These are phyloP conservation scores for Encarsia formosa DNA, from an alignment of 2,888 invertebrate genomes.

Conservation along the genomic window DNA sequence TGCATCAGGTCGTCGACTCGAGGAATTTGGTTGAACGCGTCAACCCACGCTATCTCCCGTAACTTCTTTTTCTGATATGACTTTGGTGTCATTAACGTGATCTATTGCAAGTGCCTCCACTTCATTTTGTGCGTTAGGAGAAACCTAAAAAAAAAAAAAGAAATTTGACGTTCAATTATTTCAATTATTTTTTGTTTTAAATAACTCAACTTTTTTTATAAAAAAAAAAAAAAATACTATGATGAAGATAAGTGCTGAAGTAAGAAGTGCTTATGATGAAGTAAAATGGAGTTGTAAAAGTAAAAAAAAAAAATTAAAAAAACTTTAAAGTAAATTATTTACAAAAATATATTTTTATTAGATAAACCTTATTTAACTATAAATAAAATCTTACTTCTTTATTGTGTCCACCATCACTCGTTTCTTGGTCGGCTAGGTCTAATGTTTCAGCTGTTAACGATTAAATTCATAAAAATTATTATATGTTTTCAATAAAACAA, in stretches of 20 bases:
- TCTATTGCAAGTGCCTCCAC: constrained; percentile 33
- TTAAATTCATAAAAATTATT: not conserved
- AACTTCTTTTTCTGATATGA: constrained; percentile 41
- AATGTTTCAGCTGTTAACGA: not conserved
- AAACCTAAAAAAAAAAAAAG: constrained; percentile 42
- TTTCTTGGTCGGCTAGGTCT: constrained; percentile 23
- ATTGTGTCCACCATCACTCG: constrained; percentile 25
- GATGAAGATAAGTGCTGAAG: no score
- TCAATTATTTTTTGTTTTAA: no score
- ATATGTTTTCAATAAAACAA: no score
- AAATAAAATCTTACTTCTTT: constrained; percentile 36
- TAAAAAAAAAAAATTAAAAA: not conserved
- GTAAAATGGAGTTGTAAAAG: no score
- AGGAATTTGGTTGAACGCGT: constrained; percentile 24
- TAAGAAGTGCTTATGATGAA: no score
- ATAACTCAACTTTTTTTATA: no score
- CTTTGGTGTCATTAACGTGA: constrained; percentile 29
- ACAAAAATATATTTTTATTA: not conserved
- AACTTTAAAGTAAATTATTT: not conserved
- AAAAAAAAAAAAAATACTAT: no score
- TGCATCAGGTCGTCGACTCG: constrained; percentile 25
- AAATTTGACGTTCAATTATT: no score
- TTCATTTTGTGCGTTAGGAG: constrained; percentile 47
- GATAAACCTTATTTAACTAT: not conserved
- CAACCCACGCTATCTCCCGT: constrained; percentile 49